Evolutionary conservation across 2,888 invertebrate species (phyloP).

Genomic region (Epirrhoe alternata): DNA sequence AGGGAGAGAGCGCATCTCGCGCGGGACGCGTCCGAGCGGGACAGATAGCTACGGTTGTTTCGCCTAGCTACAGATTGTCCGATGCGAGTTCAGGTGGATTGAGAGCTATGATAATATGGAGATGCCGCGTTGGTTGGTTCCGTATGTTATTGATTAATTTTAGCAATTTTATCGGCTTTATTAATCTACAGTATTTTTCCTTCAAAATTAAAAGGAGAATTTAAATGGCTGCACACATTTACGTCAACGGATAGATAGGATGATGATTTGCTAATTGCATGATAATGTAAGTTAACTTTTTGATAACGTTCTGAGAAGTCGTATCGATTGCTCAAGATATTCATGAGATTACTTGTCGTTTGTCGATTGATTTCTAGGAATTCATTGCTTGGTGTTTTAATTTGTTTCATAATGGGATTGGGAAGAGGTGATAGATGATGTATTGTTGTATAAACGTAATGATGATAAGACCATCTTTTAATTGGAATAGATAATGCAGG

Average conservation of each 20-base stretch:
- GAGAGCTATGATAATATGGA: conserved; percentile 78
- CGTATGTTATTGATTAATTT: conserved; percentile 37
- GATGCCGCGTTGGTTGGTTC: conserved; percentile 64
- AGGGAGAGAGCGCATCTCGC: conserved; percentile 79
- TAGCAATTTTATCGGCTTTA: conserved; percentile 5
- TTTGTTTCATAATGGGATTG: conserved; percentile 32
- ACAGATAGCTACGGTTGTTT: conserved; percentile 74
- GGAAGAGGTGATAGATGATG: conserved; percentile 32
- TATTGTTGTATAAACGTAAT: conserved; percentile 17
- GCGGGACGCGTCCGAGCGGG: conserved; percentile 70
- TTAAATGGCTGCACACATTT: conserved; percentile 21
- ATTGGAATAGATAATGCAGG: conserved; percentile 31
- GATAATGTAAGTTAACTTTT: conserved; percentile 45
- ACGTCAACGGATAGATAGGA: conserved; percentile 31
- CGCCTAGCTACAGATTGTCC: conserved; percentile 77
- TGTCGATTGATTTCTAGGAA: conserved; percentile 39
- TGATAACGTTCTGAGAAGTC: conserved; percentile 44
- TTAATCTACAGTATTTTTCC: background rate
- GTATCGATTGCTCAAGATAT: conserved; percentile 45
- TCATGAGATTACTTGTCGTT: conserved; percentile 37
- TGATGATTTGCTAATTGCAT: conserved; percentile 44
- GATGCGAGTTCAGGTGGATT: conserved; percentile 78
- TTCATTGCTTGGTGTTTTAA: conserved; percentile 30
- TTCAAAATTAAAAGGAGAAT: background rate
- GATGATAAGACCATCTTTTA: conserved; percentile 24